phyloP scores from a whole-genome alignment of 2,797 vertebrate genomes.

The Fratercula arctica region DNA sequence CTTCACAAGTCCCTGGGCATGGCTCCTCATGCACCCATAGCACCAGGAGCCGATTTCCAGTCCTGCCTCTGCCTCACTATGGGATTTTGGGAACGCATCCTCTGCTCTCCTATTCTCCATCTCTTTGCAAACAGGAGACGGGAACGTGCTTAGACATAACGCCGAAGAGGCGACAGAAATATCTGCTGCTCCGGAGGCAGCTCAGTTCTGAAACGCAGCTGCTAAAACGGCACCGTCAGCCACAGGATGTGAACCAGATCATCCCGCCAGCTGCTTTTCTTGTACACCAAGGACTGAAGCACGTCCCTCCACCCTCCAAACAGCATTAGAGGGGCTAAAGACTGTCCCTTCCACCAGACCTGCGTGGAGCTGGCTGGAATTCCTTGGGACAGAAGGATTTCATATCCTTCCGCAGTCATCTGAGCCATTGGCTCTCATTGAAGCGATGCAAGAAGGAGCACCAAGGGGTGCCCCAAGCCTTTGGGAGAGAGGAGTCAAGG shows the following conservation, averaged over 20 bases:
- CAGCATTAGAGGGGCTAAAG: neutral
- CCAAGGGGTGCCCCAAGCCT: neutral
- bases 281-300: neutral
- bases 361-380: neutral
- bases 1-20: neutral
- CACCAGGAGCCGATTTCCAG: neutral
- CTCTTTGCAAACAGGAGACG: neutral
- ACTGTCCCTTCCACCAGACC: neutral
- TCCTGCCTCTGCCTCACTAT: neutral
- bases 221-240: neutral
- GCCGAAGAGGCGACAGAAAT: neutral
- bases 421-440: accelerated
- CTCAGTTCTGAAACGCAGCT: neutral
- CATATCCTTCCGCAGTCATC: accelerated
- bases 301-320: neutral
- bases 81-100: neutral
- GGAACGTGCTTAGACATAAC: neutral
- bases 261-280: neutral
- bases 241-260: neutral
- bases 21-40: neutral
- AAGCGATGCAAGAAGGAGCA: neutral
- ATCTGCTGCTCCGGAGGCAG: neutral
- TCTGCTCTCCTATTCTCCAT: neutral
- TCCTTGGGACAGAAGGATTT: neutral
- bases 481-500: neutral